These are phyloP conservation scores for Thaumetopoea pityocampa DNA, from an alignment of 1,140 invertebrate species.

Conservation along the genomic window DNA sequence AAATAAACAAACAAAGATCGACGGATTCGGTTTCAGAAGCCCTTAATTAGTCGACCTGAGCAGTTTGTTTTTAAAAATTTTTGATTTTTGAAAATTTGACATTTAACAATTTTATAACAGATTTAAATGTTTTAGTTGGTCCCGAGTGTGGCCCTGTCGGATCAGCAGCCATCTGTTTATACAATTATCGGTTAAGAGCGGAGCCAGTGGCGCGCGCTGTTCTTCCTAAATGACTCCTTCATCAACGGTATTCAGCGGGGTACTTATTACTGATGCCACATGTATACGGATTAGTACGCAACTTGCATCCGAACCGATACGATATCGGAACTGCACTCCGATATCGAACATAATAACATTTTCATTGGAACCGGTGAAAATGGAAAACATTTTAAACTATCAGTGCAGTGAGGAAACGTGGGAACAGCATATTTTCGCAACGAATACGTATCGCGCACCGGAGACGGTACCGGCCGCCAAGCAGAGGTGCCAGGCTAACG, in stretches of 20 bases:
- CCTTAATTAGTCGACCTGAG: no score
- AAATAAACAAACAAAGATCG: no score
- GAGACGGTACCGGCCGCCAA: slow-evolving; percentile 50
- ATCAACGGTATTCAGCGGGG: slow-evolving; percentile 55
- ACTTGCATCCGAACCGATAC: slow-evolving; percentile 28
- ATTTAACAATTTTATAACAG: no score
- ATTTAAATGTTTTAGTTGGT: background rate
- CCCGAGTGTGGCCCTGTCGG: slow-evolving; percentile 35
- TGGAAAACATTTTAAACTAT: slow-evolving; percentile 42
- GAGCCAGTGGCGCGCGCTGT: slow-evolving; percentile 66
- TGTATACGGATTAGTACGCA: slow-evolving; percentile 47
- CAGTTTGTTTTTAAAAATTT: no score
- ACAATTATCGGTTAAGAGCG: slow-evolving; percentile 71
- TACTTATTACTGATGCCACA: slow-evolving; percentile 47
- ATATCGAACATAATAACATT: no score
- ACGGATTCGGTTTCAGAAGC: no score
- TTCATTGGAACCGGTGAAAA: slow-evolving; percentile 8
- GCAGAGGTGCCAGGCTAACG: slow-evolving; percentile 83
- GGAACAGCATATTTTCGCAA: slow-evolving; percentile 33
- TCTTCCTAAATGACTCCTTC: slow-evolving; percentile 73
- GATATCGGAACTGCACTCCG: background rate
- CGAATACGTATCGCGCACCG: slow-evolving; percentile 25
- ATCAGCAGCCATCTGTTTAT: slow-evolving; percentile 69
- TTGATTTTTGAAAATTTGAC: no score
- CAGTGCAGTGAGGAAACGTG: slow-evolving; percentile 48